Conservation (phyloP, 2,888 invertebrate genomes). For the Marronus borbonicus region DNA sequence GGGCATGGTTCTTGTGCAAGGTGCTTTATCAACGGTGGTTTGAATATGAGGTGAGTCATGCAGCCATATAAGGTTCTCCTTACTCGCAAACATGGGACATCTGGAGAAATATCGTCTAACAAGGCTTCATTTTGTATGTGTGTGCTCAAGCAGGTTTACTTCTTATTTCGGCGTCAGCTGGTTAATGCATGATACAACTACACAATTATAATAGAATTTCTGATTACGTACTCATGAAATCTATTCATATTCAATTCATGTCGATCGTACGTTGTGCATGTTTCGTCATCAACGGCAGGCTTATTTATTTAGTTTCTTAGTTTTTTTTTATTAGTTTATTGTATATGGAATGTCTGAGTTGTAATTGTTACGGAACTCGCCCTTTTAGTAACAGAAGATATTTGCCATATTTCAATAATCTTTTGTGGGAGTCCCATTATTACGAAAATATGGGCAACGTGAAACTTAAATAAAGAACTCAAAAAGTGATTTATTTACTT, state of each 20-base stretch:
- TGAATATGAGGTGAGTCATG: conserved; percentile 27
- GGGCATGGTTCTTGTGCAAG: conserved; percentile 18
- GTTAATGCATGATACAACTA: conserved; percentile 4
- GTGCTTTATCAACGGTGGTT: conserved; percentile 19
- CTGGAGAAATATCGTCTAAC: conserved; percentile 23
- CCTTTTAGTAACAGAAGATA: no score
- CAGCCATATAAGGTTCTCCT: conserved; percentile 14
- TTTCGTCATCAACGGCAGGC: neutral
- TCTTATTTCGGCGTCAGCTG: conserved; percentile 24
- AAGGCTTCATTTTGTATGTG: conserved; percentile 1
- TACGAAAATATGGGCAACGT: no score
- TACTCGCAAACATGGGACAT: neutral
- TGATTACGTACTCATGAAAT: no score
- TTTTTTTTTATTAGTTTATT: no score
- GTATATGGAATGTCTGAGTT: no score
- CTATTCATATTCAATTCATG: no score
- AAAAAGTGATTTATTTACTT: no score
- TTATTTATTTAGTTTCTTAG: neutral
- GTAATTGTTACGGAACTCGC: no score
- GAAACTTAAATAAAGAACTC: no score
- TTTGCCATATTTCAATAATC: no score
- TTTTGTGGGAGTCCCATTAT: no score
- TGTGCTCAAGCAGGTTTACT: neutral
- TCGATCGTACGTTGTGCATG: no score
- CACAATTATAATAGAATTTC: neutral